These are phyloP conservation scores for Coleophora deauratella DNA, from an alignment of 2,888 invertebrate genomes.

Conservation along the genomic window DNA sequence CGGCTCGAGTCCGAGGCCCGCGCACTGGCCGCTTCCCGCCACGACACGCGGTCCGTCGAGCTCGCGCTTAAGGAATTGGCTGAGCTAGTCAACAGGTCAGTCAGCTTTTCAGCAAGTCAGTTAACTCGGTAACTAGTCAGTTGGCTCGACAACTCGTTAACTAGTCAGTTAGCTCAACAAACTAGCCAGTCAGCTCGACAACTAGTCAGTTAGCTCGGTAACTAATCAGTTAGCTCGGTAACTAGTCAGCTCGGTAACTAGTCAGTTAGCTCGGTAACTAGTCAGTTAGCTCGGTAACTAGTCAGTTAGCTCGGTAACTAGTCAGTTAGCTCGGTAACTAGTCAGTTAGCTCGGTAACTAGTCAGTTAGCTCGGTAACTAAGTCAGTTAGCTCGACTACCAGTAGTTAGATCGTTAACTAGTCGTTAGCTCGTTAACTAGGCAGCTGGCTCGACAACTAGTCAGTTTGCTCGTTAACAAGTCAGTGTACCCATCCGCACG, in stretches of 20 bases:
- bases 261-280: neutral
- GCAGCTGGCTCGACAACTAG: neutral
- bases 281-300: neutral
- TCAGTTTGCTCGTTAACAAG: neutral
- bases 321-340: too few species aligned
- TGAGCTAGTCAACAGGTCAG: slow-evolving; percentile 80
- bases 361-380: slow-evolving; percentile 31
- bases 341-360: slow-evolving; percentile 84
- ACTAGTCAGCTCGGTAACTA: neutral
- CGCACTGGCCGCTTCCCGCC: slow-evolving; percentile 30
- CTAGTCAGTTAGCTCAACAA: neutral
- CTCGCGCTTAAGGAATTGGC: slow-evolving; percentile 75
- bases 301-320: too few species aligned
- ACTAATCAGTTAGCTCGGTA: neutral
- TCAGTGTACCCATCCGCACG: neutral
- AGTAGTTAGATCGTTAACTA: too few species aligned
- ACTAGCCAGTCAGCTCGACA: too few species aligned
- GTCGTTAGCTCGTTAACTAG: too few species aligned
- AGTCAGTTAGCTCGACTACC: neutral
- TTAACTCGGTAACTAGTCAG: neutral
- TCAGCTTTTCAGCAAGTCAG: neutral
- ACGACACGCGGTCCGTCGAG: slow-evolving; percentile 65
- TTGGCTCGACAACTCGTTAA: too few species aligned
- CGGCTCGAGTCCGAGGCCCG: slow-evolving; percentile 51
- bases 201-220: neutral